A percentile compares a stretch with the other conserved stretches of the same genome.
phyloP scores from a whole-genome alignment of 2,888 invertebrate genomes.

The Omphaloscelis lunosa region DNA sequence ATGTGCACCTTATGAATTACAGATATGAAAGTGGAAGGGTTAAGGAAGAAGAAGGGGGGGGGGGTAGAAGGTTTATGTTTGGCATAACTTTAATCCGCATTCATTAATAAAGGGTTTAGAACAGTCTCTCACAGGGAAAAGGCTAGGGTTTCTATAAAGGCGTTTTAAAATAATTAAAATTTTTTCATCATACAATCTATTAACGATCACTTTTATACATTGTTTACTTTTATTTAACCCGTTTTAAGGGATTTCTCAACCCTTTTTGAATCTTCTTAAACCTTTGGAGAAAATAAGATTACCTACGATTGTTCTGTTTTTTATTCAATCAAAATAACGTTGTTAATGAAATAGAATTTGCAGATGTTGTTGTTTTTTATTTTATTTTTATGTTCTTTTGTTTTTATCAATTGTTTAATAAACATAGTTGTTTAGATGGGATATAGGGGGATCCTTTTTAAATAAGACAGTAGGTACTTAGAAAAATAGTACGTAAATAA shows the following conservation, averaged over 20 bases:
- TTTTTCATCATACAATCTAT: background rate
- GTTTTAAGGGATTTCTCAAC: background rate
- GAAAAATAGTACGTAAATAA: background rate
- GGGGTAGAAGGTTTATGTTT: no score
- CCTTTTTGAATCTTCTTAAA: background rate
- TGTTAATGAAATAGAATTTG: constrained; percentile 17
- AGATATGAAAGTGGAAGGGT: no score
- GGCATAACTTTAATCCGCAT: background rate
- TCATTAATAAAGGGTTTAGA: background rate
- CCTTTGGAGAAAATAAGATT: constrained; percentile 20
- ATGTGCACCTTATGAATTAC: no score
- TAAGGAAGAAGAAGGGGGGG: no score
- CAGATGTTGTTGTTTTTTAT: background rate
- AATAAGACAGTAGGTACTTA: no score
- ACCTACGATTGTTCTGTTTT: constrained; percentile 5
- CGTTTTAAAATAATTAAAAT: background rate
- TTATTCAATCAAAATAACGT: constrained; percentile 12
- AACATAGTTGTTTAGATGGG: background rate
- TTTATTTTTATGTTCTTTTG: background rate
- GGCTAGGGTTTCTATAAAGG: background rate
- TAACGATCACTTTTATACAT: background rate
- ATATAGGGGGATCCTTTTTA: background rate
- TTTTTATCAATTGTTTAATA: background rate
- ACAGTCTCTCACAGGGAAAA: background rate
- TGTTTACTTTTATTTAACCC: background rate